These are phyloP conservation scores for Indicator indicator DNA, from an alignment of 2,113 vertebrate genomes.

Conservation along the genomic window DNA sequence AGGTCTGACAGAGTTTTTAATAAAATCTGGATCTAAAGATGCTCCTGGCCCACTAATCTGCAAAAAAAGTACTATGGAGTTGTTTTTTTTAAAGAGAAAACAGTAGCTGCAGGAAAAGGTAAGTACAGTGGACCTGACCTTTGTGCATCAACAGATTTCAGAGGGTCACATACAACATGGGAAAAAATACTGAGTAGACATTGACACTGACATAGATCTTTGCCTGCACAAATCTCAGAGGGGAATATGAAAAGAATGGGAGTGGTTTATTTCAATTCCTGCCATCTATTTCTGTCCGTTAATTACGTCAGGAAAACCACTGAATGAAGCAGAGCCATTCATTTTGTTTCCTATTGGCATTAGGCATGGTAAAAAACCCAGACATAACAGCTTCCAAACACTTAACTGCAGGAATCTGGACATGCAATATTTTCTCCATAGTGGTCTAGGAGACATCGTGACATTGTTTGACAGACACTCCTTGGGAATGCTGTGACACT, in stretches of 20 bases:
- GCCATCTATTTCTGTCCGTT: slow-evolving; percentile 54
- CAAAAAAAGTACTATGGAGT: background rate
- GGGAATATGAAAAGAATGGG: slow-evolving; percentile 36
- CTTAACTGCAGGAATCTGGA: background rate
- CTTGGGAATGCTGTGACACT: background rate
- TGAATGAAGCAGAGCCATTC: slow-evolving; percentile 36
- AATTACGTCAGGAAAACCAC: slow-evolving; percentile 50
- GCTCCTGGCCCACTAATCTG: background rate
- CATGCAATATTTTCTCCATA: background rate
- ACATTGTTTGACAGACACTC: background rate
- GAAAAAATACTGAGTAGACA: slow-evolving; percentile 42
- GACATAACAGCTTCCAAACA: slow-evolving; percentile 18
- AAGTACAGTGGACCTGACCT: background rate
- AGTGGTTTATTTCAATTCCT: slow-evolving; percentile 60
- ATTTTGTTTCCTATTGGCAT: slow-evolving; percentile 48
- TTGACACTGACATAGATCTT: background rate
- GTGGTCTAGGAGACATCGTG: background rate
- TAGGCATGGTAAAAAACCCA: background rate
- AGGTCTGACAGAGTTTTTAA: background rate
- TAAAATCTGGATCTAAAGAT: background rate
- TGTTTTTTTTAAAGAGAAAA: background rate
- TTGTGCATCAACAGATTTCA: background rate
- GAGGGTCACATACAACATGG: slow-evolving; percentile 26
- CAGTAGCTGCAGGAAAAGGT: background rate
- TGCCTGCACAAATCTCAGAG: slow-evolving; percentile 28